A percentile compares a stretch with the other conserved stretches of the same genome.
Conservation (phyloP, 2,797 vertebrate species). For the Pristis pectinata region DNA sequence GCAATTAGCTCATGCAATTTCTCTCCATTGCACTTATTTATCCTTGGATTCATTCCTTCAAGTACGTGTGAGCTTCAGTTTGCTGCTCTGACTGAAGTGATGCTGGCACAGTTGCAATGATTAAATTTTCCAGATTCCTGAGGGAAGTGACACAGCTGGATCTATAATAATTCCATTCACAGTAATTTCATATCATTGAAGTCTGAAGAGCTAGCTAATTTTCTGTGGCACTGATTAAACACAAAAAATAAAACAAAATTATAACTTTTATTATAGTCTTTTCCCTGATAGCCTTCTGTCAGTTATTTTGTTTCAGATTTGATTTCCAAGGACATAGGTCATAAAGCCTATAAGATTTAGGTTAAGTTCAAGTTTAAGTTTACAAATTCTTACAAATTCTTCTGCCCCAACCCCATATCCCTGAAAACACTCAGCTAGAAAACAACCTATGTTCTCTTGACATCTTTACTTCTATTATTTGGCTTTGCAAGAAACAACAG, state of each 20-base stretch:
- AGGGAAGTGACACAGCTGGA: not conserved
- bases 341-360: too few species aligned
- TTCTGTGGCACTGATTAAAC: not conserved
- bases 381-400: too few species aligned
- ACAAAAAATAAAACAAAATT: constrained; percentile 1
- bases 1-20: not conserved
- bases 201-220: not conserved
- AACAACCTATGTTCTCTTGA: too few species aligned
- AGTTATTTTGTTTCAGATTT: not conserved
- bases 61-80: not conserved
- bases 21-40: not conserved
- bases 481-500: too few species aligned
- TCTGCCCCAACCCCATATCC: too few species aligned
- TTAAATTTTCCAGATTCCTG: not conserved
- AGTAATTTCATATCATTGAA: not conserved
- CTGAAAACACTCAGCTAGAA: too few species aligned
- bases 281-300: not conserved
- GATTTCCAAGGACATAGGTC: too few species aligned
- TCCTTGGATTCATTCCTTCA: not conserved
- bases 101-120: not conserved
- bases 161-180: not conserved
- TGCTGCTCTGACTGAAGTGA: not conserved
- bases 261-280: not conserved
- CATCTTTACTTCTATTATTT: too few species aligned
- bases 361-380: too few species aligned